A percentile compares a stretch with the other conserved stretches of the same genome.
Conservation (phyloP, 1,140 invertebrate species). For the Achroia grisella region DNA sequence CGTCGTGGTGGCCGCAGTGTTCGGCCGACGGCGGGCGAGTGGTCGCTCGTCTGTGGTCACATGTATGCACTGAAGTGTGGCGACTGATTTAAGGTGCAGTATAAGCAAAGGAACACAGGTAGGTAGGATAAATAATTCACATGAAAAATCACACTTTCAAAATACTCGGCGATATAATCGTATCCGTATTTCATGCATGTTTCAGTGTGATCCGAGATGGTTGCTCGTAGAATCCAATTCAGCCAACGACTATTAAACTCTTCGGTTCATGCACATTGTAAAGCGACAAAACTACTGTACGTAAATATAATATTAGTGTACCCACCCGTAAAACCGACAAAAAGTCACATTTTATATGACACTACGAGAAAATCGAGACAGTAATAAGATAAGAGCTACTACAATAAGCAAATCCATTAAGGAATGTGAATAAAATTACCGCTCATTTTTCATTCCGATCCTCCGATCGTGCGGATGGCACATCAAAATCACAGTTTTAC, state of each 20-base stretch:
- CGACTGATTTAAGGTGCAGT: constrained; percentile 38
- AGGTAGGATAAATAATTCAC: constrained; percentile 63
- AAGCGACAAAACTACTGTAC: constrained; percentile 70
- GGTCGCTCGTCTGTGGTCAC: constrained; percentile 3
- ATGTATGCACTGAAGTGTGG: constrained; percentile 15
- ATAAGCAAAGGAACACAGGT: constrained; percentile 64
- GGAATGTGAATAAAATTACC: constrained; percentile 65
- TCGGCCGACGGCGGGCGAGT: not conserved
- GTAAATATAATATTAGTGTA: constrained; percentile 71
- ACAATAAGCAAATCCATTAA: constrained; percentile 68
- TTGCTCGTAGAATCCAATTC: constrained; percentile 32
- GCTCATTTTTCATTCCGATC: constrained; percentile 46
- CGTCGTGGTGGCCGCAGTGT: too few species aligned
- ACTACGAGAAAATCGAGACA: constrained; percentile 68
- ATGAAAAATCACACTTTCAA: constrained; percentile 65
- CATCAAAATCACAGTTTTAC: constrained; percentile 49
- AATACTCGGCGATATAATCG: constrained; percentile 47
- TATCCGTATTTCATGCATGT: constrained; percentile 45
- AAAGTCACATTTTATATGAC: constrained; percentile 51
- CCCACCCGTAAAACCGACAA: constrained; percentile 63
- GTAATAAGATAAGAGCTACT: constrained; percentile 67
- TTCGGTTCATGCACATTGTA: constrained; percentile 64
- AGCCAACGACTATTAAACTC: constrained; percentile 49
- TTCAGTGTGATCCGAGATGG: constrained; percentile 32
- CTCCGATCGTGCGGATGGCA: constrained; percentile 50